These are phyloP conservation scores for Hypotaenidia philippensis DNA, from an alignment of 2,797 vertebrate species.

Conservation along the genomic window DNA sequence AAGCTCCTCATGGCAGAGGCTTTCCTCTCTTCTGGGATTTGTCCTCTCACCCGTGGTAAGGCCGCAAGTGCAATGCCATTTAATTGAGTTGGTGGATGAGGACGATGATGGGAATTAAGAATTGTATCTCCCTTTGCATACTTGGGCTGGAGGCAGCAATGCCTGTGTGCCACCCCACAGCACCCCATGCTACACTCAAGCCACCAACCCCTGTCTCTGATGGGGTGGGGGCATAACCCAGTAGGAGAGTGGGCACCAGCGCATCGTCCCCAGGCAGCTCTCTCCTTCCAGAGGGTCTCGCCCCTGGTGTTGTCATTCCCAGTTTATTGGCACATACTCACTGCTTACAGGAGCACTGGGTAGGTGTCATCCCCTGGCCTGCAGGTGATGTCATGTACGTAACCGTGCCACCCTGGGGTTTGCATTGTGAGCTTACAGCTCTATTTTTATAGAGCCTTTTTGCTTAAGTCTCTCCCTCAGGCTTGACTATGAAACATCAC, in stretches of 20 bases:
- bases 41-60: background rate
- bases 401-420: accelerated
- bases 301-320: background rate
- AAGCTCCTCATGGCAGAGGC: background rate
- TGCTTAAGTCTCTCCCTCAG: background rate
- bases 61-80: background rate
- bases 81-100: background rate
- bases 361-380: background rate
- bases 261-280: background rate
- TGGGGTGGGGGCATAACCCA: background rate
- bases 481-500: background rate
- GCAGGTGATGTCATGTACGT: background rate
- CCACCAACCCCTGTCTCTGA: background rate
- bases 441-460: background rate
- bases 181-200: accelerated
- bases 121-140: accelerated
- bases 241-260: background rate
- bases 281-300: background rate
- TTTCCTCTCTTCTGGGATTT: background rate
- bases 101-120: accelerated
- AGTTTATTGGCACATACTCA: background rate
- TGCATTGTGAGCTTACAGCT: accelerated
- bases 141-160: background rate
- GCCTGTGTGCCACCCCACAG: background rate
- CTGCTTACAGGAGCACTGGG: background rate